Evolutionary conservation across 2,888 invertebrate species (phyloP).

Genomic region (Eubasilissa splendida): DNA sequence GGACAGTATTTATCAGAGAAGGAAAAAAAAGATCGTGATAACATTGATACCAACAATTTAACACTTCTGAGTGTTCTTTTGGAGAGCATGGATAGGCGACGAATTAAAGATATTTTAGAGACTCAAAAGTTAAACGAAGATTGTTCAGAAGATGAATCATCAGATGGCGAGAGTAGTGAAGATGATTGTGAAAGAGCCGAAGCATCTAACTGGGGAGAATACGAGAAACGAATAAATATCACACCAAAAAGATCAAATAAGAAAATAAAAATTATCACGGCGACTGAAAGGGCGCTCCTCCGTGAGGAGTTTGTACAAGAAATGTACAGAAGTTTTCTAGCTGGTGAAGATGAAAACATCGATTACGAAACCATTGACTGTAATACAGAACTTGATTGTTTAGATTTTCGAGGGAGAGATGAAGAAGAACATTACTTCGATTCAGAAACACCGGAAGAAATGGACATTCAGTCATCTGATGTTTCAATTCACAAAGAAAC

Average conservation of each 20-base stretch:
- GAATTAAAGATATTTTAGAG: constrained; percentile 76
- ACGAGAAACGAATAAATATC: constrained; percentile 60
- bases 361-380: constrained; percentile 88
- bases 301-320: constrained; percentile 86
- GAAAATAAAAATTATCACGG: constrained; percentile 66
- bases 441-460: constrained; percentile 80
- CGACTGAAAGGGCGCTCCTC: constrained; percentile 77
- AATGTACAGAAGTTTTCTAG: constrained; percentile 89
- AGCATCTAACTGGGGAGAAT: constrained; percentile 63
- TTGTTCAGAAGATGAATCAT: constrained; percentile 65
- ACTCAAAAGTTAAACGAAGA: constrained; percentile 76
- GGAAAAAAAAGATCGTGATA: constrained; percentile 79
- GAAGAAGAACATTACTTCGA: constrained; percentile 95
- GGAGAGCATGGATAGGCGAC: constrained; percentile 84
- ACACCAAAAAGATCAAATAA: constrained; percentile 63
- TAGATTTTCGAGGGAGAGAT: constrained; percentile 82
- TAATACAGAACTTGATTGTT: constrained; percentile 85
- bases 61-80: constrained; percentile 85
- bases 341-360: constrained; percentile 86
- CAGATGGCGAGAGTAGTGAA: constrained; percentile 46
- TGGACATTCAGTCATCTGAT: constrained; percentile 67
- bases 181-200: constrained; percentile 57
- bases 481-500: constrained; percentile 64
- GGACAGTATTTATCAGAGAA: constrained; percentile 88
- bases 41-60: constrained; percentile 71